Conservation (phyloP, 2,113 vertebrate species). For the Ranitomeya imitator region DNA sequence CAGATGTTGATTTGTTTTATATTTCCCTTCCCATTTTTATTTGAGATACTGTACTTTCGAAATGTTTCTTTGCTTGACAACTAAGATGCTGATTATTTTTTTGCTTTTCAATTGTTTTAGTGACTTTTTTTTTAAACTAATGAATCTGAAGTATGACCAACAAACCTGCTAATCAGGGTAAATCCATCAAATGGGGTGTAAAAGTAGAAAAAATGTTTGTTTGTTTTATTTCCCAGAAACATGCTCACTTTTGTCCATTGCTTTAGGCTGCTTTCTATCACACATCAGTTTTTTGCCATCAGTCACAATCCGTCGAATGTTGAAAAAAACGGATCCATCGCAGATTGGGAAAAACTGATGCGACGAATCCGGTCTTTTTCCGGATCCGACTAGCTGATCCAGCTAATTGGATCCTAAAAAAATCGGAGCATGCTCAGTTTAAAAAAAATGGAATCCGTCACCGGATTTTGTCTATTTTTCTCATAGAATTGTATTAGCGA, state of each 20-base stretch:
- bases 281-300: no score
- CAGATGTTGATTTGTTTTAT: slow-evolving; percentile 43
- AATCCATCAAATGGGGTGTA: neutral
- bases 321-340: no score
- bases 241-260: neutral
- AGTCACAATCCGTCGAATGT: no score
- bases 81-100: neutral
- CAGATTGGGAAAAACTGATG: no score
- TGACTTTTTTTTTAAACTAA: neutral
- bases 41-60: neutral
- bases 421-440: no score
- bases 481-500: no score
- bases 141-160: neutral
- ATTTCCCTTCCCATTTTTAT: slow-evolving; percentile 15
- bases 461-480: no score
- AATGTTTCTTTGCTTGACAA: slow-evolving; percentile 6
- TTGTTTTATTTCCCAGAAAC: neutral
- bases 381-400: no score
- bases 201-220: neutral
- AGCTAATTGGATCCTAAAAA: no score
- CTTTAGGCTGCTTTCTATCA: no score
- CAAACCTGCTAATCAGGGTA: neutral
- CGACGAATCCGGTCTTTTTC: no score
- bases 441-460: no score
- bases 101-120: neutral